Evolutionary conservation across 2,113 vertebrate species (phyloP).

Genomic region (Myrmecophaga tridactyla): DNA sequence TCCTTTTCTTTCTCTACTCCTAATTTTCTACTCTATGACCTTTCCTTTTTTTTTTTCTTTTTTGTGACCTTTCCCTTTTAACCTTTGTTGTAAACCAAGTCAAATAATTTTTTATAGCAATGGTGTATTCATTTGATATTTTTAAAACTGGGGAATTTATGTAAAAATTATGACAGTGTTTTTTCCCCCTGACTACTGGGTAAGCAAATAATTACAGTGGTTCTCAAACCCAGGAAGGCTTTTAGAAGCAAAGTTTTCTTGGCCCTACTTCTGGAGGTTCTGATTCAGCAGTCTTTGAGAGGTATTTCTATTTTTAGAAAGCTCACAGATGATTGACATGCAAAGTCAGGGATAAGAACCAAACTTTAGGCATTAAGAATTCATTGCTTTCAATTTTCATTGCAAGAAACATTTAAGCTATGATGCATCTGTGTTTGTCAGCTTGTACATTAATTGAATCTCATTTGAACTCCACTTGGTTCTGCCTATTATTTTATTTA

Average conservation of each 20-base stretch:
- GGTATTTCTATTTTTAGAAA: background rate
- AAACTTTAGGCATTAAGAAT: background rate
- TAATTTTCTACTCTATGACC: too few species aligned
- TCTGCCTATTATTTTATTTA: background rate
- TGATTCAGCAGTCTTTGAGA: background rate
- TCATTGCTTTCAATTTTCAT: constrained; percentile 1
- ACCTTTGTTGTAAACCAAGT: too few species aligned
- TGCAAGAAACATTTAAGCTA: background rate
- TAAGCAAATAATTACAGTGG: background rate
- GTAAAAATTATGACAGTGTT: background rate
- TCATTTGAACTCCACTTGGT: background rate
- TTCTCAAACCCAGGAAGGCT: background rate
- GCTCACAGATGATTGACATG: background rate
- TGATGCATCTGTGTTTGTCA: background rate
- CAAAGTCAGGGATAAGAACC: background rate
- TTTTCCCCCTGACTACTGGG: background rate
- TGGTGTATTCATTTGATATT: too few species aligned
- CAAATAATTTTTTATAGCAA: too few species aligned
- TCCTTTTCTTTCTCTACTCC: too few species aligned
- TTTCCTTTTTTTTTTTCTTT: too few species aligned
- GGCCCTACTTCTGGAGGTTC: background rate
- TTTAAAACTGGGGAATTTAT: background rate
- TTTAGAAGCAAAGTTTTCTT: background rate
- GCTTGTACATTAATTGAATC: background rate
- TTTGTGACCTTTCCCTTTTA: too few species aligned